A percentile compares a stretch with the other conserved stretches of the same genome.
Evolutionary conservation across 1,140 invertebrate genomes (phyloP).

Genomic region (Microplitis mediator): DNA sequence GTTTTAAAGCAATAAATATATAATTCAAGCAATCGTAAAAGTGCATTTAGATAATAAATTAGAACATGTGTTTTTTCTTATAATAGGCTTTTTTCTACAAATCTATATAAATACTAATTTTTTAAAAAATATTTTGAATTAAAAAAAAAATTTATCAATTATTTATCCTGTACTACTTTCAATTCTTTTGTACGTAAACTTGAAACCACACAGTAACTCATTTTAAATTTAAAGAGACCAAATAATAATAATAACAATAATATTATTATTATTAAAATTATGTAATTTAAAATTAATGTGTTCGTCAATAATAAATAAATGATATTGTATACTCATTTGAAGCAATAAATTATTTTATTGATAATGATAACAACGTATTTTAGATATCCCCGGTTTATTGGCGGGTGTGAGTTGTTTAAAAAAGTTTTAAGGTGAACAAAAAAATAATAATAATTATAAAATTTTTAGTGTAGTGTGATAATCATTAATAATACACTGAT

Average conservation of each 20-base stretch:
- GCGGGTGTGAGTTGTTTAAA: slow-evolving; percentile 39
- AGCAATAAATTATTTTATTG: slow-evolving; percentile 23
- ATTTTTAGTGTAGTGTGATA: too few relatives aligned
- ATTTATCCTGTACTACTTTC: too few relatives aligned
- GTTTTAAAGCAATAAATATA: slow-evolving; percentile 7
- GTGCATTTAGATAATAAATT: background rate
- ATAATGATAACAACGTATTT: slow-evolving; percentile 37
- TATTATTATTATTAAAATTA: too few relatives aligned
- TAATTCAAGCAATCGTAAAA: slow-evolving; percentile 11
- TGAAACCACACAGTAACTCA: too few relatives aligned
- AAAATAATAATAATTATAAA: too few relatives aligned
- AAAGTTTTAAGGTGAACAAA: slow-evolving; percentile 43
- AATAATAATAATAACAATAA: too few relatives aligned
- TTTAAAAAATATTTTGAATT: too few relatives aligned
- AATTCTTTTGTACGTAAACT: too few relatives aligned
- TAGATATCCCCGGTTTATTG: slow-evolving; percentile 27
- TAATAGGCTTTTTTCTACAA: background rate
- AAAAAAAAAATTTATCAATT: background rate
- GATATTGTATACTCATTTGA: slow-evolving; percentile 15
- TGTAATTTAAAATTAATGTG: too few relatives aligned
- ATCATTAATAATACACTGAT: too few relatives aligned
- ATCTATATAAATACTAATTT: background rate
- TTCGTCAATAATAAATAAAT: slow-evolving; percentile 10
- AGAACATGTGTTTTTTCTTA: background rate
- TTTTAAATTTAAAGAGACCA: too few relatives aligned